Base-by-base conservation (phyloP, 1,140 invertebrate genomes). In the Conus betulinus region DNA sequence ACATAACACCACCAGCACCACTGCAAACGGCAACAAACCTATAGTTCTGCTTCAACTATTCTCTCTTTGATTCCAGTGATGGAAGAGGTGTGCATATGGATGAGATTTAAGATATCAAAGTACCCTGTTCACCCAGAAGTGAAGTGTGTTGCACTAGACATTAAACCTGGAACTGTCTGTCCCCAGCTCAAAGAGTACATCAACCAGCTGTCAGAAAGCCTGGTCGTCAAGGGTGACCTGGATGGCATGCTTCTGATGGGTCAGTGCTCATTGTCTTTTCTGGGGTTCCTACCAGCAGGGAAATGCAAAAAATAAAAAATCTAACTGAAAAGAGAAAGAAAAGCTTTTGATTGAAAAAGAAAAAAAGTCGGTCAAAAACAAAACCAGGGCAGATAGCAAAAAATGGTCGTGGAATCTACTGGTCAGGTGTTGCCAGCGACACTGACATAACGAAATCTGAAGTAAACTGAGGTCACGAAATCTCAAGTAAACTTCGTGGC, bases 201-300 rank as follows among this genome's bases (percentile, higher is more conserved):
- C 27, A 96, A 97, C 81, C 96, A 96, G 90, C 95, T 98, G 39
- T 97, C 97, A 15, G 96, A 96, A 81, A 96, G 96, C 86, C 96
- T 98, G 76, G 97, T 97, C 23, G 96, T 97, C 71, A 96, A 96
- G 89, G 98, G 98, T 8, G 97, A 98, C 95, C 96, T 99, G 23
- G 97, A 97, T 93, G 98, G 98, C 39, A 96, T 99, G 88, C 95
- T 99, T 89, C 95, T 99, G 52, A 98, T 98, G 81, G 98, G 97
- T 97, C 93, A 90, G 89, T 27, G 13, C 10, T 57, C 8, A n/a
- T 27, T 76, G 7, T 52, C 7, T 86, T n/a, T 52, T 60, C 1
- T 4, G 15, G 4, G 52, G 57, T 6, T 85, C 52, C 39, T 39
- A 39, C 39, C 39, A 3, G 39, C 39, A 39, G 39, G 39, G 39